Conservation (phyloP, 2,797 vertebrate species). For the Gila robusta region DNA sequence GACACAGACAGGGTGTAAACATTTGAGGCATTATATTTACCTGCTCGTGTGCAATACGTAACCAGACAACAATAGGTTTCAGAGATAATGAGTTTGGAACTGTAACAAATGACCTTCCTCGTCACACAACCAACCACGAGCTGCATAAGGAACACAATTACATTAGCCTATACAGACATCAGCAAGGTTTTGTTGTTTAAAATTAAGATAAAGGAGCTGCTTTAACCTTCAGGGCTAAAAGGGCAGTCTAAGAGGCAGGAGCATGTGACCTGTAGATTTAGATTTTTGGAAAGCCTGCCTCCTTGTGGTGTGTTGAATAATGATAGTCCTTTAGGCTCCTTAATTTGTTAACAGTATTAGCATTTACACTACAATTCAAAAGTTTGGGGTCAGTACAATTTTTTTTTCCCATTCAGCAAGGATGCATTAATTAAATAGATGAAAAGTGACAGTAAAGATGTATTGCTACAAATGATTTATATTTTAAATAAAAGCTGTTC, state of each 20-base stretch:
- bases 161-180: not conserved
- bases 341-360: not conserved
- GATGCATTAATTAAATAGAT: not conserved
- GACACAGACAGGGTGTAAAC: constrained; percentile 15
- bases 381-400: not conserved
- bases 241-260: not conserved
- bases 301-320: constrained; percentile 27
- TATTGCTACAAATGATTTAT: not conserved
- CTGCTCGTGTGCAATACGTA: constrained; percentile 2
- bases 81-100: constrained; percentile 15
- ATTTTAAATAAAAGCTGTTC: not conserved
- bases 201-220: not conserved
- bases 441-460: not conserved
- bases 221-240: not conserved
- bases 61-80: constrained; percentile 21
- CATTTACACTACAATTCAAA: not conserved
- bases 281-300: constrained; percentile 34
- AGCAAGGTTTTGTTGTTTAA: not conserved
- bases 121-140: constrained; percentile 12
- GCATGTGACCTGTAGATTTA: constrained; percentile 1
- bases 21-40: constrained; percentile 43
- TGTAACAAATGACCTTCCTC: not conserved
- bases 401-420: not conserved
- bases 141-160: not conserved
- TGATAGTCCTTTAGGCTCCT: not conserved